Percentiles rank a stretch among this genome's conserved stretches.
phyloP scores from a whole-genome alignment of 2,113 vertebrate genomes.

The western clawed frog (Xenopus tropicalis) region DNA sequence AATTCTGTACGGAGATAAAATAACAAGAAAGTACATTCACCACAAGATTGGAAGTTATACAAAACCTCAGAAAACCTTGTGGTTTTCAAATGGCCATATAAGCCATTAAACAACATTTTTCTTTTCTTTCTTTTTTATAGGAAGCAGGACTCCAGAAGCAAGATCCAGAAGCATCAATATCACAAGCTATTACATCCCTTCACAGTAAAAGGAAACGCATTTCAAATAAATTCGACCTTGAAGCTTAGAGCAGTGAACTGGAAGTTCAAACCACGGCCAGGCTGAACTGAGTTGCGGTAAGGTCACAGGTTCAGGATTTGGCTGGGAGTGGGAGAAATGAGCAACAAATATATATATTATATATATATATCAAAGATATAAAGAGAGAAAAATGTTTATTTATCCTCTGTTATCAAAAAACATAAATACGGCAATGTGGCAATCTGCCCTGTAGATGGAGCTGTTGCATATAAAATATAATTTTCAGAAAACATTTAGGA shows the following conservation, averaged over 20 bases:
- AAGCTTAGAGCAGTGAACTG: neutral
- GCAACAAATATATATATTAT: neutral
- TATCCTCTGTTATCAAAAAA: neutral
- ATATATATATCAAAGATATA: no score
- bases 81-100: no score
- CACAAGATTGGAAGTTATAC: no score
- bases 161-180: neutral
- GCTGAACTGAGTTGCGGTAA: neutral
- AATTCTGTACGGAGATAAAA: no score
- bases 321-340: conserved; percentile 22
- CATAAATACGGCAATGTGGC: neutral
- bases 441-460: conserved; percentile 12
- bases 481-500: neutral
- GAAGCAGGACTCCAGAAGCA: neutral
- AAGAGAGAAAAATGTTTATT: neutral
- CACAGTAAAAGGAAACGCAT: conserved; percentile 3
- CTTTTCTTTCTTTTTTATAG: no score
- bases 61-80: no score
- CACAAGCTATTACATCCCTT: conserved; percentile 22
- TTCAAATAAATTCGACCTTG: conserved; percentile 23
- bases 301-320: conserved; percentile 19
- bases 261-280: neutral
- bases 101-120: no score
- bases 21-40: no score
- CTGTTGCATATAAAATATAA: conserved; percentile 19